Base-by-base conservation (phyloP, 2,113 vertebrate species). In the Labeo catla region DNA sequence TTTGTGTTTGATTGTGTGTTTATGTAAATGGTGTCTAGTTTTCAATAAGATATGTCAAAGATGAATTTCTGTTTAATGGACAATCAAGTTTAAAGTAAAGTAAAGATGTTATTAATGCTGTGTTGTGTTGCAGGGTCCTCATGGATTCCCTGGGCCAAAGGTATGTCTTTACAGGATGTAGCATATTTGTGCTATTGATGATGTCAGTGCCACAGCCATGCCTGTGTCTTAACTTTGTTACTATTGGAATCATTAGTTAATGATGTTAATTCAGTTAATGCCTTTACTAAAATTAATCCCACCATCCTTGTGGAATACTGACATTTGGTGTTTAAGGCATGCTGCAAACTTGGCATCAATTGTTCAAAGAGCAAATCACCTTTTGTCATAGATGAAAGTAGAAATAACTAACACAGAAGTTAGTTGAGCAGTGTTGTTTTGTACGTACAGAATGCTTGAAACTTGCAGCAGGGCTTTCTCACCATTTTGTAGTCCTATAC, bases 101-200 rank as follows among this genome's bases (percentile, higher is more conserved):
- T 59, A n/a, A 59, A 59, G 1, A 59, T 59, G 21, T 72, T 72
- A 72, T 72, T 72, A 72, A 45, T 72, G 68, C 19, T 72, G 68
- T 45, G 68, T 77, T 86, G 19, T 92, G 84, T 96, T 96, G 88
- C 91, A 99, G 98, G 98, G 98, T 89, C 98, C 98, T 70, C 98
- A 99, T 90, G 98, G 98, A 91, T 96, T 98, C 88, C 95, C 97
- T 89, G 98, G 98, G 91, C 95, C 97, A 89, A 99, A 99, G 97
- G 98, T 99, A 97, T 95, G 86, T 86, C 78, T 81, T 78, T 89
- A 83, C 7, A 45, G 12, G 0, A 4, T 52, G 1, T 68, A 82
- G 50, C 15, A 70, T 68, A 28, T 59, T 1, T 23, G 8, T 39
- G 10, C 9, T 19, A 57, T 0, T 54, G 36, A 4, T 54, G 23